These are phyloP conservation scores for Sitophilus oryzae DNA, from an alignment of 1,140 invertebrate species.

Conservation along the genomic window DNA sequence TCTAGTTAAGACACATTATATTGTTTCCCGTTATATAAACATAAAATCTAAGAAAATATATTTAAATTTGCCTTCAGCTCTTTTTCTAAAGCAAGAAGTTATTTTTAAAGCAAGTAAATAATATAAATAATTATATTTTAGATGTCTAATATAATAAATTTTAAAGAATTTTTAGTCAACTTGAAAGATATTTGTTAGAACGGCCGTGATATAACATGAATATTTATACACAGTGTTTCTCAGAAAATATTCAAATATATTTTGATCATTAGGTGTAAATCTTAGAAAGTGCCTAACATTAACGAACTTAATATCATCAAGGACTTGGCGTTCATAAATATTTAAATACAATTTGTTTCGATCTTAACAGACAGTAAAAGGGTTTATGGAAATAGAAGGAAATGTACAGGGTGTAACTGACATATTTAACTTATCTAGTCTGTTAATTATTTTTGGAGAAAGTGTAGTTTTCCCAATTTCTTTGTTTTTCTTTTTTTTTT, in stretches of 20 bases:
- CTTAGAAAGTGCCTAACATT: neutral
- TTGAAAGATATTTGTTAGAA: neutral
- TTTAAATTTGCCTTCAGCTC: neutral
- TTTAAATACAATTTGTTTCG: neutral
- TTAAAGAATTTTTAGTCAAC: too few species aligned
- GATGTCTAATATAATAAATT: neutral
- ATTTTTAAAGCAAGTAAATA: neutral
- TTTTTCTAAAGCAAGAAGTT: neutral
- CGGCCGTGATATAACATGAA: neutral
- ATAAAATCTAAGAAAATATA: neutral
- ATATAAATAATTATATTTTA: neutral
- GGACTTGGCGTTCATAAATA: neutral
- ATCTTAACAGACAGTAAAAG: neutral
- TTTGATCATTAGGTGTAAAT: neutral
- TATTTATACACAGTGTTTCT: neutral
- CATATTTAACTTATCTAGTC: too few species aligned
- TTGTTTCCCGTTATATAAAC: neutral
- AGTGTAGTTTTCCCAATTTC: too few species aligned
- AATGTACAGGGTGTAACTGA: too few species aligned
- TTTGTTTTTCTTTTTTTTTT: too few species aligned
- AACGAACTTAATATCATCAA: neutral
- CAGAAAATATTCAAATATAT: neutral
- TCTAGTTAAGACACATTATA: neutral
- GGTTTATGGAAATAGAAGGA: neutral
- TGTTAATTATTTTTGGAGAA: too few species aligned